These are phyloP conservation scores for Dromas ardeola DNA, from an alignment of 2,113 vertebrate genomes.

Conservation along the genomic window DNA sequence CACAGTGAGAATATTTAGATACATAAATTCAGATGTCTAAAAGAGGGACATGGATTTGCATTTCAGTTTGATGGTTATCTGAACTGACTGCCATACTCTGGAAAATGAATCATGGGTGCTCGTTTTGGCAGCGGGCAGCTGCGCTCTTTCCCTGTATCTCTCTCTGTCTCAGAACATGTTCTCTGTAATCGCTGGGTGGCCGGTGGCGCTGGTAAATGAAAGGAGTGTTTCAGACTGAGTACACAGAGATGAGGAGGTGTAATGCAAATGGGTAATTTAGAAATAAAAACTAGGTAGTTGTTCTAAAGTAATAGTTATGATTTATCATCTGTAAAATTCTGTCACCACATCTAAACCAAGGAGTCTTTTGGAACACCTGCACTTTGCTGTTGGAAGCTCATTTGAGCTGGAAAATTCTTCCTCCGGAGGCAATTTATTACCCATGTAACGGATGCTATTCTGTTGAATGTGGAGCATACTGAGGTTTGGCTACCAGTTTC, in stretches of 20 bases:
- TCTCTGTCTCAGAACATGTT: background rate
- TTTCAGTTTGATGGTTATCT: background rate
- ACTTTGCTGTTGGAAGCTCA: slow-evolving; percentile 25
- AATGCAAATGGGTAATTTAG: background rate
- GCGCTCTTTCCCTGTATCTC: background rate
- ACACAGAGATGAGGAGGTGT: background rate
- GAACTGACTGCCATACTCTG: background rate
- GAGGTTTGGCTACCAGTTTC: slow-evolving; percentile 31
- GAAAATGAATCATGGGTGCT: background rate
- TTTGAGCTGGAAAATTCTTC: slow-evolving; percentile 29
- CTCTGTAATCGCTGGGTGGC: background rate
- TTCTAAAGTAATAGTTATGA: slow-evolving; percentile 9
- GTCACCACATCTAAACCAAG: slow-evolving; percentile 25
- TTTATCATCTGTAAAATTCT: slow-evolving; percentile 40
- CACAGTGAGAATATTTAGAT: background rate
- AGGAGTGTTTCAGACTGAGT: background rate
- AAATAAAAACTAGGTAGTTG: slow-evolving; percentile 20
- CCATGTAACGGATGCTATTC: slow-evolving; percentile 7
- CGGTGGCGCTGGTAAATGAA: background rate
- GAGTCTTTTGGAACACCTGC: slow-evolving; percentile 32
- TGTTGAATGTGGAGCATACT: background rate
- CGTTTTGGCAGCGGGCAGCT: accelerated
- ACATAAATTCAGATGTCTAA: background rate
- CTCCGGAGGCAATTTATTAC: slow-evolving; percentile 20
- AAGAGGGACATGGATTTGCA: background rate